These are phyloP conservation scores for Epizoanthus fatuus DNA, from an alignment of 92 coral and sea anemone genomes.

Conservation along the genomic window DNA sequence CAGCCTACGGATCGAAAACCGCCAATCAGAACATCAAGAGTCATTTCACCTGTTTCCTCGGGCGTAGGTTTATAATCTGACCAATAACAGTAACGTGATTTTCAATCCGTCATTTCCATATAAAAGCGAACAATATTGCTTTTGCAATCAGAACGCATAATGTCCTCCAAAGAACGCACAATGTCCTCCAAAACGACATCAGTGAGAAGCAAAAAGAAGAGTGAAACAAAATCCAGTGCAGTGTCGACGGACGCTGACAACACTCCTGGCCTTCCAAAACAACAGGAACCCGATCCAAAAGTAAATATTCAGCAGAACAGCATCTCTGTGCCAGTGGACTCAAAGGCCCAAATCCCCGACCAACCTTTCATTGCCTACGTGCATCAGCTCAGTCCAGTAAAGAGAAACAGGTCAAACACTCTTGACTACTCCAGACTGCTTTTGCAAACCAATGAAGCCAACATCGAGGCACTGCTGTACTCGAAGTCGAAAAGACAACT, in stretches of 20 bases:
- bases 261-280: slow-evolving; percentile 20
- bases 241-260: no score
- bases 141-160: neutral
- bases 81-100: slow-evolving; percentile 14
- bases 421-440: slow-evolving; percentile 40
- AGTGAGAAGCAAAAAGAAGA: neutral
- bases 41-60: neutral
- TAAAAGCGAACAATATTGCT: neutral
- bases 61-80: slow-evolving; percentile 3
- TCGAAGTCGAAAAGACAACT: slow-evolving; percentile 26
- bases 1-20: slow-evolving; percentile 2
- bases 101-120: slow-evolving; percentile 20
- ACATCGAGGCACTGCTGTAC: slow-evolving; percentile 43
- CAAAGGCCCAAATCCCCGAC: neutral
- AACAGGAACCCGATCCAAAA: neutral
- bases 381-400: slow-evolving; percentile 37
- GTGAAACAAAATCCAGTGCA: neutral
- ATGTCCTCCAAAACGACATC: neutral
- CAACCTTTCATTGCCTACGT: slow-evolving; percentile 46
- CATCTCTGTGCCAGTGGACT: neutral
- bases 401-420: slow-evolving; percentile 26
- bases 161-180: slow-evolving; percentile 2
- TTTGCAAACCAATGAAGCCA: slow-evolving; percentile 26
- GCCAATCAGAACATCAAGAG: neutral
- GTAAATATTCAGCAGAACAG: neutral